Base-by-base conservation (phyloP, 2,797 vertebrate genomes). In the Petrocephalus schoutedeni region DNA sequence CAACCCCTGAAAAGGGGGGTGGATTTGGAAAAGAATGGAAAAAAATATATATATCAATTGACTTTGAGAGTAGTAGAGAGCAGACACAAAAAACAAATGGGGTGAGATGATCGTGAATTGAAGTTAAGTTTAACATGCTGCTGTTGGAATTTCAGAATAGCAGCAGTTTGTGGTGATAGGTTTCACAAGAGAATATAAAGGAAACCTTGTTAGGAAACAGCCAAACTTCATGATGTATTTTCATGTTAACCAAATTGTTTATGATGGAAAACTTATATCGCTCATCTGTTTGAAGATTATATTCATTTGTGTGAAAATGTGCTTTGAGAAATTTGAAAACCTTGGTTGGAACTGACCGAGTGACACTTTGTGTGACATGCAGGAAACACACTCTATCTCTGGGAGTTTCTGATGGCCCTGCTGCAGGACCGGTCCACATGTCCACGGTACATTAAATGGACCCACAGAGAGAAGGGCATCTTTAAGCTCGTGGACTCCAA, bases 371-470 rank as follows among this genome's bases (percentile, higher is more conserved):
- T 86, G 28, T 12, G 10, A 90, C 0, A 93, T 95, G 94, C 94
- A 96, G 98, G 98, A 93, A 98, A 97, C 92, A 99, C 97, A 0
- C 96, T 99, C 93, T 99, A 98, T 92, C 96, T 99, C 91, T 99
- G 98, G 98, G 97, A 99, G 92, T 99, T 99, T 93, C 94, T 99
- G 89, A 95, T 99, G 95, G 97, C 98, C 90, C 92, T 99, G 93
- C 95, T 99, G 54, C 98, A 99, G 93, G 98, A 99, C 93, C 96
- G 96, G 91, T 96, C 97, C 88, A 97, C 97, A 0, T 99, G 98
- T 93, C 98, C 98, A 59, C 98, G 97, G 89, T 99, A 99, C 89
- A 99, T 99, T 93, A 99, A 99, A 89, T 99, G 98, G 98, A 99
- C 98, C 51, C 96, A 99, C 91, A 94, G 96, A 87, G 96, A 97